Base-by-base conservation (phyloP, 2,113 vertebrate species). In the Channa argus region DNA sequence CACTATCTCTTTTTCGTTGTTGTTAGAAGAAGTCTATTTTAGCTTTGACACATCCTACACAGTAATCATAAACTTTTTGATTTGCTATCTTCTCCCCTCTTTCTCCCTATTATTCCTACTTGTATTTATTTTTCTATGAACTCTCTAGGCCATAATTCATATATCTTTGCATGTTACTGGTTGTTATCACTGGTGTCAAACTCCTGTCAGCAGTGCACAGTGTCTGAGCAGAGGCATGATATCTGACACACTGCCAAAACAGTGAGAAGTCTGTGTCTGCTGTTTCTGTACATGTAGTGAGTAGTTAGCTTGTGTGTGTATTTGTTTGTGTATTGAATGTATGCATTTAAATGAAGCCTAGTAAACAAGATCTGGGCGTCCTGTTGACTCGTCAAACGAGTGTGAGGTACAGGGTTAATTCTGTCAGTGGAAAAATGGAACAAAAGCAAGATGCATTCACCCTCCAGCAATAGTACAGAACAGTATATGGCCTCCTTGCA, bases 401-500 rank as follows among this genome's bases (percentile, higher is more conserved):
- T 83, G 63, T 82, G 78, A 73, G 52, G 74, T 71, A 71, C n/a
- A 63, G 47, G 70, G 84, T 76, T 83, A 86, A 85, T 80, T 67
- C 75, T 76, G 60, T 75, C 56, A 74, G 56, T 50, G 36, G 50
- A 52, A 54, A 79, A 72, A 65, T 24, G 10, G 55, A 68, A 71
- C 15, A 84, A 70, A 86, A 74, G 61, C 59, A 68, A 65, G 61
- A 79, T 46, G 45, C 2, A 8, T 63, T 63, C 44, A 38, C 50
- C 79, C 74, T 71, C n/a, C 37, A 80, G 79, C 71, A 51, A 7
- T 24, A 61, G 13, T 33, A 41, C 69, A 60, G 51, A 24, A 24
- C 24, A 24, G 24, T 71, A 0, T 63, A 12, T 61, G 45, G 13
- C 44, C 84, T 77, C 77, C 43, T 78, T 64, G 45, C 38, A 64